Base-by-base conservation (phyloP, 1,140 invertebrate species). In the Ditylenchus dipsaci region DNA sequence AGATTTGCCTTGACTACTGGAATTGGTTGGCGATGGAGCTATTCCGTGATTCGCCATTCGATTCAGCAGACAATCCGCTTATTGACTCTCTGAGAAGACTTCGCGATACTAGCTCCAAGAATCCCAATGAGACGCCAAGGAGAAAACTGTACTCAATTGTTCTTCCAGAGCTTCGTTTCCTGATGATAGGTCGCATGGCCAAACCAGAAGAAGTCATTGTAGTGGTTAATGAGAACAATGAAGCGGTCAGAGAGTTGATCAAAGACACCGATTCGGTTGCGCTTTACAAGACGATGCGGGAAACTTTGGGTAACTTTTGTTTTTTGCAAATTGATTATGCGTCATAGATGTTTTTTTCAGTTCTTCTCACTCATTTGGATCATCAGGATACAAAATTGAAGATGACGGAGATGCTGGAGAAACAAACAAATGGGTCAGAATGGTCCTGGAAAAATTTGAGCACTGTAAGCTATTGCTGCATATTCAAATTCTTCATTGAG, bases 401-500 rank as follows among this genome's bases (percentile, higher is more conserved):
- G 61, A 99, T 99, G 95, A 97, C 94, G 68, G 91, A 97, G 78
- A 99, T 99, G 83, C 85, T 99, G 17, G 91, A 95, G 75, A 95
- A 96, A 84, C 96, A 99, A 88, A 95, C 99, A 0, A 97, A 97
- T 86, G 95, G 95, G 13, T 88, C 88, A 21, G 96, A 99, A 85
- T 99, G 95, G 93, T 97, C 95, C 8, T 99, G 96, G 96, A 97
- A 97, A 85, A 98, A 98, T 87, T 87, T 99, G 11, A 99, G 99
- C 82, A 83, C 78, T 13, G 69, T 71, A 60, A 17, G 68, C 27
- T 56, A 7, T 27, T 11, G 13, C 11, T 38, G 33, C 11, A 11
- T 38, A 38, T 38, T 38, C 33, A 38, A 38, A 38, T 3, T 38
- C 11, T 38, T 38, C 11, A 38, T 38, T 38, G 11, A 29, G 1